Percentiles rank a stretch among this genome's conserved stretches.
phyloP scores from a whole-genome alignment of 2,113 vertebrate genomes.

The Erythrocercus mccallii region DNA sequence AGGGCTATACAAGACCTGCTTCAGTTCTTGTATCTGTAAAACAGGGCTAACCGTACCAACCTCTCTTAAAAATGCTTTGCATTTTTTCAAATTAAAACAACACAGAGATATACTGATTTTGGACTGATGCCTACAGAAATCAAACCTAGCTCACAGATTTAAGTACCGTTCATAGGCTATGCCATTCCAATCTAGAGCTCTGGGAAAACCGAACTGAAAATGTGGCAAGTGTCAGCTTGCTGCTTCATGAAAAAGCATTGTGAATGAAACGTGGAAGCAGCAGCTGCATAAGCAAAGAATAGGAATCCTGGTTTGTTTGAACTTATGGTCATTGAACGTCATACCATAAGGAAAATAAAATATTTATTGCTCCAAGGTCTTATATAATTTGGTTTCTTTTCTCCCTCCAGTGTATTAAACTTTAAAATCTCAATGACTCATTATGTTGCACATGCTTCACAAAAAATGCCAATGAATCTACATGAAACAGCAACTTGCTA shows the following conservation, averaged over 20 bases:
- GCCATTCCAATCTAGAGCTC: conserved; percentile 24
- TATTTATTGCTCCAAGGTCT: conserved; percentile 10
- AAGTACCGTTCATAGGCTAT: conserved; percentile 26
- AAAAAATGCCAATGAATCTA: neutral
- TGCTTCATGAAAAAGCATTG: conserved; percentile 38
- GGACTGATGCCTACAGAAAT: neutral
- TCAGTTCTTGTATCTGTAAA: neutral
- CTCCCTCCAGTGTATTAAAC: neutral
- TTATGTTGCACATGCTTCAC: neutral
- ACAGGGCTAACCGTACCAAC: neutral
- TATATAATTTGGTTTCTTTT: neutral
- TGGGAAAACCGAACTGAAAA: conserved; percentile 48
- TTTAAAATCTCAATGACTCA: neutral
- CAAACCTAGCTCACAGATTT: neutral
- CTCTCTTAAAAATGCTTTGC: neutral
- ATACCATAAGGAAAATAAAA: conserved; percentile 30
- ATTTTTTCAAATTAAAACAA: neutral
- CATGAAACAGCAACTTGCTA: conserved; percentile 2
- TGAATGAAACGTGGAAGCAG: conserved; percentile 62
- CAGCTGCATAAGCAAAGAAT: conserved; percentile 54
- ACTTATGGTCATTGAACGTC: conserved; percentile 28
- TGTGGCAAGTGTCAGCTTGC: conserved; percentile 46
- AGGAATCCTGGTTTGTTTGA: conserved; percentile 25
- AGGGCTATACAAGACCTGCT: neutral
- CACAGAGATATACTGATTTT: neutral